Evolutionary conservation across 2,113 vertebrate species (phyloP).

Genomic region (Pangasianodon hypophthalmus): DNA sequence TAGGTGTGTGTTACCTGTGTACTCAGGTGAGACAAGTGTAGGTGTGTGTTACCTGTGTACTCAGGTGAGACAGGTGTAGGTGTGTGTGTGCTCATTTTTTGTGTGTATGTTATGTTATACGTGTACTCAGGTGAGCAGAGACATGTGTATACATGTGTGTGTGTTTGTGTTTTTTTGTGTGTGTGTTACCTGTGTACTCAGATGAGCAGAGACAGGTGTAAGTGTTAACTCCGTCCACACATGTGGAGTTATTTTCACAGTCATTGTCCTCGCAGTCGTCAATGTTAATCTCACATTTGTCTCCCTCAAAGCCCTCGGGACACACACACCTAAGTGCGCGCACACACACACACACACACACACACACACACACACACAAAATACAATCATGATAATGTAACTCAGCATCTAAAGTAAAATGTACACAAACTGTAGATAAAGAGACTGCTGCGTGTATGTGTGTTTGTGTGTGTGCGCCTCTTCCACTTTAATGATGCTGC

Average conservation of each 20-base stretch:
- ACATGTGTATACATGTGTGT: not conserved
- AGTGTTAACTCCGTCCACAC: conserved; percentile 96
- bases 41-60: not conserved
- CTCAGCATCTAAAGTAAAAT: not conserved
- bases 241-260: conserved; percentile 98
- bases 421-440: not conserved
- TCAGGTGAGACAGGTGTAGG: too few relatives aligned
- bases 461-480: not conserved
- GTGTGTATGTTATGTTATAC: not conserved
- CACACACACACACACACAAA: not conserved
- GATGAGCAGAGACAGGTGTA: conserved; percentile 95
- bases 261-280: conserved; percentile 98
- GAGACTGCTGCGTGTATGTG: not conserved
- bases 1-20: too few relatives aligned
- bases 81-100: too few relatives aligned
- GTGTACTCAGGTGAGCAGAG: too few relatives aligned
- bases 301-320: conserved; percentile 94
- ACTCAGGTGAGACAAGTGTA: too few relatives aligned
- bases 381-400: not conserved
- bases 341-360: conserved; percentile 10
- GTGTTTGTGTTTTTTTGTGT: conserved; percentile 15
- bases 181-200: conserved; percentile 91
- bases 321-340: conserved; percentile 85
- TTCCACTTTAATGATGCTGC: not conserved
- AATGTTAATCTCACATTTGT: conserved; percentile 91